phyloP scores from a whole-genome alignment of 2,113 vertebrate genomes.

The Ifrita kowaldi region DNA sequence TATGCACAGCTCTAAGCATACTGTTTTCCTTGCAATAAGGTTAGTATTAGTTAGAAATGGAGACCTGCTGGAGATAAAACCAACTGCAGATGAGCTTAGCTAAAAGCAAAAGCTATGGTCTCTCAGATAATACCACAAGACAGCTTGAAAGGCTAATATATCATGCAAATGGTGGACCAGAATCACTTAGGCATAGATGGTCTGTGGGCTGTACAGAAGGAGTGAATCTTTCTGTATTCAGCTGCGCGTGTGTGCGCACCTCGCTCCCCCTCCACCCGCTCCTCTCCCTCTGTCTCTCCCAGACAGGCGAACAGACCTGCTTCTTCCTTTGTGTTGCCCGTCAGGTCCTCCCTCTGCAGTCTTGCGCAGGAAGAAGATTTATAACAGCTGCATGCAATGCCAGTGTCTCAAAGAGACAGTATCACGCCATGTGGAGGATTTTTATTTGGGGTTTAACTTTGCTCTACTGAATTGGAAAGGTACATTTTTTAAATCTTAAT shows the following conservation, averaged over 20 bases:
- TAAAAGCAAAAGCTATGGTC: not conserved
- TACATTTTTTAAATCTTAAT: conserved; percentile 55
- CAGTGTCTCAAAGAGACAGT: conserved; percentile 46
- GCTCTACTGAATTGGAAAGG: conserved; percentile 67
- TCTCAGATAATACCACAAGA: conserved; percentile 22
- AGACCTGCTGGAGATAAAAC: not conserved
- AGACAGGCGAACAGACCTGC: not conserved
- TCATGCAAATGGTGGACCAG: conserved; percentile 47
- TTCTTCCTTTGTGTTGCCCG: conserved; percentile 42
- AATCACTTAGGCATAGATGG: not conserved
- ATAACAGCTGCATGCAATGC: conserved; percentile 39
- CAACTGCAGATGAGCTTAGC: not conserved
- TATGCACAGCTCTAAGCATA: not conserved
- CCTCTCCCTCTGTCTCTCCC: not conserved
- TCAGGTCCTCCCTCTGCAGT: conserved; percentile 50
- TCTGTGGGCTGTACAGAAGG: conserved; percentile 36
- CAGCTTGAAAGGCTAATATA: conserved; percentile 54
- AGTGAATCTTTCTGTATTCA: not conserved
- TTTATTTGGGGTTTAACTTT: conserved; percentile 62
- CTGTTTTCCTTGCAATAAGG: not conserved
- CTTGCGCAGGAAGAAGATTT: conserved; percentile 53
- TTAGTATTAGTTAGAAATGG: not conserved
- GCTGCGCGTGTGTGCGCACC: not conserved
- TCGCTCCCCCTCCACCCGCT: not conserved
- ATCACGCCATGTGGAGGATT: conserved; percentile 49